phyloP scores from a whole-genome alignment of 2,888 invertebrate genomes.

The Hydrotaea cyrtoneurina region DNA sequence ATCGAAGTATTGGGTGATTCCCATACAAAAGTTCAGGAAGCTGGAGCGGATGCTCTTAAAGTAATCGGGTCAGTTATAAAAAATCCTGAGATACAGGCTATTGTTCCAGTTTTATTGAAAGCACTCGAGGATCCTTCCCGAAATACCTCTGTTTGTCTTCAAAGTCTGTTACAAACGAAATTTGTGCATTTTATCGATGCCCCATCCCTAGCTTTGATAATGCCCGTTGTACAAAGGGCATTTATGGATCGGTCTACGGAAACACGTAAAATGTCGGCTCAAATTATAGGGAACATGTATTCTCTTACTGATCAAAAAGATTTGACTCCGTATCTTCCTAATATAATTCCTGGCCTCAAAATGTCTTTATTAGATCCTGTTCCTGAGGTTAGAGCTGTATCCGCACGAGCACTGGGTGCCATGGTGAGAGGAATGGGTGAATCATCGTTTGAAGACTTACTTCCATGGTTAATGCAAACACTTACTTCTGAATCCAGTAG shows the following conservation, averaged over 20 bases:
- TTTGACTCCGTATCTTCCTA: conserved; percentile 96
- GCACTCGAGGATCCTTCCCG: conserved; percentile 98
- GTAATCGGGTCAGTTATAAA: conserved; percentile 98
- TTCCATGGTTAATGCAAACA: conserved; percentile 99
- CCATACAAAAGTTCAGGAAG: conserved; percentile 97
- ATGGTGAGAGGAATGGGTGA: conserved; percentile 99
- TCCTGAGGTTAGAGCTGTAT: conserved; percentile 97
- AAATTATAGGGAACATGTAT: conserved; percentile 99
- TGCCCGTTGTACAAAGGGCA: conserved; percentile 99
- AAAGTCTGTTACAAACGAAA: conserved; percentile 95
- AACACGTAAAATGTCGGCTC: conserved; percentile 99
- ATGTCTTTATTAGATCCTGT: conserved; percentile 98
- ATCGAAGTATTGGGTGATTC: conserved; percentile 98
- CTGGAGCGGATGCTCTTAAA: conserved; percentile 96
- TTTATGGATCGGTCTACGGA: conserved; percentile 99
- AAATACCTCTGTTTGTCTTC: conserved; percentile 95
- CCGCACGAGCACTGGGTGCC: conserved; percentile 96
- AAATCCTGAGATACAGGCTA: conserved; percentile 98
- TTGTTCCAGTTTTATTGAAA: conserved; percentile 91
- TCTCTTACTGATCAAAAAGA: conserved; percentile 99
- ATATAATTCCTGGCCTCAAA: conserved; percentile 97
- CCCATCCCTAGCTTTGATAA: conserved; percentile 98
- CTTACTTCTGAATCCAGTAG: conserved; percentile 96
- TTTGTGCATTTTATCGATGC: conserved; percentile 99
- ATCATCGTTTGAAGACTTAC: conserved; percentile 95